A percentile compares a stretch with the other conserved stretches of the same genome.
Conservation (phyloP, 2,113 vertebrate genomes). For the Australoheros scitulus region DNA sequence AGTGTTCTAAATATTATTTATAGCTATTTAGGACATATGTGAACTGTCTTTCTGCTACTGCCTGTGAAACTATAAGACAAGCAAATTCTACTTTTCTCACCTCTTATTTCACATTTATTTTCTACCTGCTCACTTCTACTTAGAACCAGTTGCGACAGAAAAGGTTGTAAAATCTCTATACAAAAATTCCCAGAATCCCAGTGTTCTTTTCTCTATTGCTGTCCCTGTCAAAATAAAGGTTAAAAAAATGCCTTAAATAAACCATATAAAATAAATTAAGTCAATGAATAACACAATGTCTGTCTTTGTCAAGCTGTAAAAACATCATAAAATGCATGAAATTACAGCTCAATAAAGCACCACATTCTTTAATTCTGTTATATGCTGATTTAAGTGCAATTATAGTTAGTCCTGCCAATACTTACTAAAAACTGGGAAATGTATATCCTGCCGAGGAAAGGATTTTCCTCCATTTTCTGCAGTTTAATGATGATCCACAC, state of each 20-base stretch:
- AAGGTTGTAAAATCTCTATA: not conserved
- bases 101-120: not conserved
- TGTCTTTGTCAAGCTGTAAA: not conserved
- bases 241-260: constrained; percentile 4
- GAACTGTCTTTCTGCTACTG: not conserved
- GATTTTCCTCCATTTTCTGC: not conserved
- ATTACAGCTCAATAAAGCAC: not conserved
- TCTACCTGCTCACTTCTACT: not conserved
- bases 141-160: not conserved
- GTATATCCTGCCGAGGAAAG: not conserved
- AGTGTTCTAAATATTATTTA: not conserved
- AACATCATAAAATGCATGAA: not conserved
- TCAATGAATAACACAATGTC: not conserved
- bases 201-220: not conserved
- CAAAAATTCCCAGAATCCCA: not conserved
- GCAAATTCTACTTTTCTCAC: not conserved
- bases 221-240: not conserved
- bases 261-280: not conserved
- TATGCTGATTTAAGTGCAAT: not conserved
- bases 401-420: not conserved
- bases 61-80: not conserved
- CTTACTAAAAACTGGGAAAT: not conserved
- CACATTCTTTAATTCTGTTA: not conserved
- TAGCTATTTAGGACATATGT: not conserved
- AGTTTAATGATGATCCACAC: not conserved